Conservation (phyloP, 2,888 invertebrate genomes). For the Zaprionus obscuricornis region DNA sequence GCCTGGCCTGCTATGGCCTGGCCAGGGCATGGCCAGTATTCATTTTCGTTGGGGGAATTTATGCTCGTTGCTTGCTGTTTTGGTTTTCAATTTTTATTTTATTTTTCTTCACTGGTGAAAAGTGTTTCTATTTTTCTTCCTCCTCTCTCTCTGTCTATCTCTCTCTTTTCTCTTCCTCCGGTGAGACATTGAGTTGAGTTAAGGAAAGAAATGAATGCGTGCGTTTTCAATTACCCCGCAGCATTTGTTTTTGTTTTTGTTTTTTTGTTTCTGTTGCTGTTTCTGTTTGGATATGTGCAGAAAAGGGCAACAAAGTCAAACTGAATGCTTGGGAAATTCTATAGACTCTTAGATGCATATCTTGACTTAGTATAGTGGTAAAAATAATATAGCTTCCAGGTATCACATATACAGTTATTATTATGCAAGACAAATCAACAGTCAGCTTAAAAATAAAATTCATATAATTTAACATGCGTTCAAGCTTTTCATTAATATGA, state of each 20-base stretch:
- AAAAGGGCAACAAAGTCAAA: conserved; percentile 53
- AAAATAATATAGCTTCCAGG: conserved; percentile 43
- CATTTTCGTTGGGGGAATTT: conserved; percentile 66
- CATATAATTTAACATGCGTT: no score
- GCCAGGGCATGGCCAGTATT: conserved; percentile 44
- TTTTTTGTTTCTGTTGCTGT: no score
- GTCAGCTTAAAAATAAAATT: no score
- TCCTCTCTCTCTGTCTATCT: background rate
- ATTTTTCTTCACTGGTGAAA: conserved; percentile 36
- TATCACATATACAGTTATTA: conserved; percentile 31
- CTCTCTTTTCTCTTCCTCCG: background rate
- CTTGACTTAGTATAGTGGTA: conserved; percentile 27
- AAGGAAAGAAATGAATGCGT: conserved; percentile 46
- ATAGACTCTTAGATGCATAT: conserved; percentile 11
- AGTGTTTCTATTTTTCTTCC: conserved; percentile 35
- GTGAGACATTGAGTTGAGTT: no score
- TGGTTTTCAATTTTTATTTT: conserved; percentile 64
- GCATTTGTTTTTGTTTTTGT: no score
- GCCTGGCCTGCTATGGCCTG: background rate
- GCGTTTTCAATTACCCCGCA: conserved; percentile 69
- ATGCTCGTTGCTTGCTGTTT: conserved; percentile 44
- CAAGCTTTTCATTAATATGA: no score
- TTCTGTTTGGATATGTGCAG: conserved; percentile 19
- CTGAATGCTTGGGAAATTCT: conserved; percentile 26
- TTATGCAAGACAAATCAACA: no score